A percentile compares a stretch with the other conserved stretches of the same genome.
Evolutionary conservation across 1,140 invertebrate genomes (phyloP).

Genomic region (Kradibia gibbosae): DNA sequence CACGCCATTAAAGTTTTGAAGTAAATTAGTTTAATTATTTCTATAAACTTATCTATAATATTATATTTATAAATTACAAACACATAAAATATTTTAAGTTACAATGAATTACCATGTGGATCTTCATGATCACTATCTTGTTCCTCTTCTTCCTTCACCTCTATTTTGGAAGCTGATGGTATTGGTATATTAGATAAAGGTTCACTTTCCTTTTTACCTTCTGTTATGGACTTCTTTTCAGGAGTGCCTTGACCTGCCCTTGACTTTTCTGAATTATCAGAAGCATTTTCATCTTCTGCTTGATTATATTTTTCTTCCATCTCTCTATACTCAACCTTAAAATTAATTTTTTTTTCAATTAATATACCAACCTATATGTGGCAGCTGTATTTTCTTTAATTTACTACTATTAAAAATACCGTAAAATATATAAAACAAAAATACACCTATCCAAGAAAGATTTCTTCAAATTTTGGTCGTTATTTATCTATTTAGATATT

Average conservation of each 20-base stretch:
- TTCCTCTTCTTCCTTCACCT: constrained; percentile 69
- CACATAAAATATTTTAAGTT: constrained; percentile 13
- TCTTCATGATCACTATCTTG: constrained; percentile 71
- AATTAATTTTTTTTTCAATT: constrained; percentile 58
- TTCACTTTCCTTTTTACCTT: constrained; percentile 65
- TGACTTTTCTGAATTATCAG: constrained; percentile 78
- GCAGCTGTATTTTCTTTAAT: background rate
- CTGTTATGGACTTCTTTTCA: constrained; percentile 71
- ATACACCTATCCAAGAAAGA: background rate
- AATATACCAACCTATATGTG: background rate
- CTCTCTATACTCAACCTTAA: constrained; percentile 79
- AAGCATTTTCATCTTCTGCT: constrained; percentile 77
- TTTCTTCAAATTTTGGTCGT: background rate
- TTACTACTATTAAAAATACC: background rate
- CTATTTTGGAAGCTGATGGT: constrained; percentile 60
- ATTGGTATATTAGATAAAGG: constrained; percentile 54
- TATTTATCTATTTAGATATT: background rate
- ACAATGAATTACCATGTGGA: constrained; percentile 63
- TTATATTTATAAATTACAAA: too few species aligned
- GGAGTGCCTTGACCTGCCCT: constrained; percentile 72
- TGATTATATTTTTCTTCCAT: constrained; percentile 79
- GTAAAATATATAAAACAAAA: background rate
- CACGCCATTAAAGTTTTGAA: constrained; percentile 35
- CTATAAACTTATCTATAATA: too few species aligned
- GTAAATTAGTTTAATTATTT: background rate